Evolutionary conservation across 1,140 invertebrate genomes (phyloP).

Genomic region (Drosophila tani): DNA sequence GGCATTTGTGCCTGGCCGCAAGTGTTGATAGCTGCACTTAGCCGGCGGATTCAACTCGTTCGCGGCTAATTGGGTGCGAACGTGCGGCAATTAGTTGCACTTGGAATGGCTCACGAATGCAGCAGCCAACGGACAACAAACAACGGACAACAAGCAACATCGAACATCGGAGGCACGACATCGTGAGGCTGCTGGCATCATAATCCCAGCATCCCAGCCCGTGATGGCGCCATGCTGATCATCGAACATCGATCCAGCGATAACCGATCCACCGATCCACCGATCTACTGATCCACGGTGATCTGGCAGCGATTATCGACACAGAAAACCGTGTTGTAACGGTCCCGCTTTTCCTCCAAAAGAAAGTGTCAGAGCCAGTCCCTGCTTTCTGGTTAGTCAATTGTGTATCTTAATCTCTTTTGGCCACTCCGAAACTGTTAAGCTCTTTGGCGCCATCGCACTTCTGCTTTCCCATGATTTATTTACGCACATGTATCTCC

Average conservation of each 20-base stretch:
- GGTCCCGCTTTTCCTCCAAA: conserved; percentile 47
- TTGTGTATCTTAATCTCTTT: conserved; percentile 32
- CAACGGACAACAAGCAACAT: conserved; percentile 2
- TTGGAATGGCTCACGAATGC: conserved; percentile 67
- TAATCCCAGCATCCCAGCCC: conserved; percentile 45
- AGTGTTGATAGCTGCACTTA: conserved; percentile 82
- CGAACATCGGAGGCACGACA: conserved; percentile 28
- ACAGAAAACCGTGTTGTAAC: conserved; percentile 63
- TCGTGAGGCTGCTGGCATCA: conserved; percentile 66
- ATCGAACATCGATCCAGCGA: conserved; percentile 43
- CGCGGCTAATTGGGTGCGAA: conserved; percentile 79
- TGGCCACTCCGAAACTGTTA: conserved; percentile 37
- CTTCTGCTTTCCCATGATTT: conserved; percentile 68
- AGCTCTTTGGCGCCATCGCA: conserved; percentile 71
- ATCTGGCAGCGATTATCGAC: conserved; percentile 52
- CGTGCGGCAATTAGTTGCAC: conserved; percentile 81
- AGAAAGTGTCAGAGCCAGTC: conserved; percentile 69
- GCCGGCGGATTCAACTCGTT: conserved; percentile 66
- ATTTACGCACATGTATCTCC: conserved; percentile 70
- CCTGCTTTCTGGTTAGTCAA: conserved; percentile 44
- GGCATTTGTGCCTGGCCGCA: conserved; percentile 40
- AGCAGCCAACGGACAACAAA: conserved; percentile 19
- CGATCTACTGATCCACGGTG: conserved; percentile 31
- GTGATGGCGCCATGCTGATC: conserved; percentile 72
- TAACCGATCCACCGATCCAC: conserved; percentile 44